These are phyloP conservation scores for Sebastes fasciatus DNA, from an alignment of 2,113 vertebrate genomes.

Conservation along the genomic window DNA sequence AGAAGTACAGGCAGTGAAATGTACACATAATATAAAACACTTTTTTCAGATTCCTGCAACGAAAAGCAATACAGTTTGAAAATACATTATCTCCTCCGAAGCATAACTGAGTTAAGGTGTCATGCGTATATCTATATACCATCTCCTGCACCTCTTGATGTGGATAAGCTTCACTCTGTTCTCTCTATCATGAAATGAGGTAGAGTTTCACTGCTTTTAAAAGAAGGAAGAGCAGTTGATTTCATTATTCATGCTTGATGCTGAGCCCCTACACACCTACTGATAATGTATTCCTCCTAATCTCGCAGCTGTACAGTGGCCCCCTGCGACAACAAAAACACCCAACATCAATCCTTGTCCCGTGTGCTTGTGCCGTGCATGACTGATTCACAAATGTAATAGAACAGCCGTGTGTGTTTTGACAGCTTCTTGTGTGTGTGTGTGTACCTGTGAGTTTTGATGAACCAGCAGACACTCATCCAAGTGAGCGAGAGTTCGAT, in stretches of 20 bases:
- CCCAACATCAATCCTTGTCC: constrained; percentile 37
- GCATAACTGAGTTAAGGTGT: not conserved
- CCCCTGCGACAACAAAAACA: constrained; percentile 10
- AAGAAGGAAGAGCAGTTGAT: constrained; percentile 1
- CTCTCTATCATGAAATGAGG: constrained; percentile 22
- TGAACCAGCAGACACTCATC: constrained; percentile 90
- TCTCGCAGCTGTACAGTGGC: constrained; percentile 11
- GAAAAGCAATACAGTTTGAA: not conserved
- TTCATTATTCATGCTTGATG: constrained; percentile 35
- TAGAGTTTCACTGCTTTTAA: not conserved
- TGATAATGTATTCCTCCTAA: constrained; percentile 39
- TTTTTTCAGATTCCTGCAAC: not conserved
- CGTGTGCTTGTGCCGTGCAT: constrained; percentile 20
- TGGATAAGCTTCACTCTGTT: constrained; percentile 6
- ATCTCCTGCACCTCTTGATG: not conserved
- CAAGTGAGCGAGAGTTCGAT: constrained; percentile 92
- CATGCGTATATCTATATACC: not conserved
- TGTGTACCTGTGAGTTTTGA: constrained; percentile 87
- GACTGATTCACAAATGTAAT: constrained; percentile 24
- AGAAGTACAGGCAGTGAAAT: constrained; percentile 8
- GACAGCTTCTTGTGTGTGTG: constrained; percentile 19
- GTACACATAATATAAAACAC: not conserved
- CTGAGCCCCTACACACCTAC: constrained; percentile 8
- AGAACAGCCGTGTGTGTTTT: not conserved
- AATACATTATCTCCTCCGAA: constrained; percentile 2